These are phyloP conservation scores for Nerophis ophidion DNA, from an alignment of 2,113 vertebrate genomes.

Conservation along the genomic window DNA sequence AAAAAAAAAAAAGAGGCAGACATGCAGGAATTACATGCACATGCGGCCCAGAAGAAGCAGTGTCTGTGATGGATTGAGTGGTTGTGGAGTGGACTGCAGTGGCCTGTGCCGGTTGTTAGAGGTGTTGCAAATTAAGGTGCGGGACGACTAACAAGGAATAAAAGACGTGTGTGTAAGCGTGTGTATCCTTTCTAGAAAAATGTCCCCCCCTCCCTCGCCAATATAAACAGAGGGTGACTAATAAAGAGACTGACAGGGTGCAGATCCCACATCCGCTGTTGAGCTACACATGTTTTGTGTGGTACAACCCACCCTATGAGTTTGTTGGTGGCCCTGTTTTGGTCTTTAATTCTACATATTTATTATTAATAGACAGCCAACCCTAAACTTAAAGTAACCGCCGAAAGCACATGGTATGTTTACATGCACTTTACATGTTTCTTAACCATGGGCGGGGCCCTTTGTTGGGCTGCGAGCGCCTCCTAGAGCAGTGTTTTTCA, in stretches of 20 bases:
- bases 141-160: slow-evolving; percentile 60
- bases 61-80: slow-evolving; percentile 67
- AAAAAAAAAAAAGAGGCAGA: slow-evolving; percentile 35
- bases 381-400: too few relatives aligned
- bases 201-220: slow-evolving; percentile 38
- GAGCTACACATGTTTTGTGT: slow-evolving; percentile 27
- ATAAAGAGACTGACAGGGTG: slow-evolving; percentile 67
- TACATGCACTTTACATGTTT: too few relatives aligned
- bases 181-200: slow-evolving; percentile 55
- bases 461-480: too few relatives aligned
- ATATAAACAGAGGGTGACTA: slow-evolving; percentile 38
- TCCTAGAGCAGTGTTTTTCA: too few relatives aligned
- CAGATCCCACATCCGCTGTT: slow-evolving; percentile 51
- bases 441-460: too few relatives aligned
- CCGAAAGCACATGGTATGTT: too few relatives aligned
- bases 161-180: slow-evolving; percentile 60
- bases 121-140: slow-evolving; percentile 67
- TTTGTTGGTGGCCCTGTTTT: too few relatives aligned
- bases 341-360: too few relatives aligned
- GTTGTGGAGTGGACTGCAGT: slow-evolving; percentile 49
- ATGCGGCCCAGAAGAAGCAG: slow-evolving; percentile 12
- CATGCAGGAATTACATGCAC: slow-evolving; percentile 23
- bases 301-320: too few relatives aligned
- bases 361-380: too few relatives aligned
- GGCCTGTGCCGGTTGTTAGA: slow-evolving; percentile 57